Conservation (phyloP, 2,888 invertebrate species). For the Pandemis cinnamomeana region DNA sequence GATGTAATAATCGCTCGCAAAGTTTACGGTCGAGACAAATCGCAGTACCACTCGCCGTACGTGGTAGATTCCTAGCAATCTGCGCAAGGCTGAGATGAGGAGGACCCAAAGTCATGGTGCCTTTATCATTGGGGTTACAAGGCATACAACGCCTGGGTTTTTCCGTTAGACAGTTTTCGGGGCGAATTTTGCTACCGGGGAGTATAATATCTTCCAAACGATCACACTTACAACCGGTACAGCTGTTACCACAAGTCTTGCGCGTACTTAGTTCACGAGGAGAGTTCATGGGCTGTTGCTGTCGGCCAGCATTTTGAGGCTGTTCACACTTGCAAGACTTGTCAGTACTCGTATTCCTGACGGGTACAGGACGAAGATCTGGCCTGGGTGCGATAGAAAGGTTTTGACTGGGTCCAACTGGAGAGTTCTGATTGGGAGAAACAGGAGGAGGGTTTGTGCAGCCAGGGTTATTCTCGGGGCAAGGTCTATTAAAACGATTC, state of each 20-base stretch:
- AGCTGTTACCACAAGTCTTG: neutral
- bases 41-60: neutral
- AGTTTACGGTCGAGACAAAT: neutral
- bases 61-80: neutral
- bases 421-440: neutral
- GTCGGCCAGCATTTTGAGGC: neutral
- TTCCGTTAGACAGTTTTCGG: neutral
- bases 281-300: neutral
- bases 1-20: neutral
- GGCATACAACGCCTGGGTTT: neutral
- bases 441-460: neutral
- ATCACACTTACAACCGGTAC: constrained; percentile 1
- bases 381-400: neutral
- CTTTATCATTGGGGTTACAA: neutral
- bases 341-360: neutral
- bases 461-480: neutral
- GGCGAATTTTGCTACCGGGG: neutral
- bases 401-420: neutral
- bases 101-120: neutral
- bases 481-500: neutral
- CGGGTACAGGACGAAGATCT: neutral
- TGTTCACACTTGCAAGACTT: neutral
- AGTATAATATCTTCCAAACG: neutral
- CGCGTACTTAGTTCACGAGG: neutral
- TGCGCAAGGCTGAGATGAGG: neutral